A percentile compares a stretch with the other conserved stretches of the same genome.
Evolutionary conservation across 2,113 vertebrate species (phyloP).

Genomic region (Vidua macroura): DNA sequence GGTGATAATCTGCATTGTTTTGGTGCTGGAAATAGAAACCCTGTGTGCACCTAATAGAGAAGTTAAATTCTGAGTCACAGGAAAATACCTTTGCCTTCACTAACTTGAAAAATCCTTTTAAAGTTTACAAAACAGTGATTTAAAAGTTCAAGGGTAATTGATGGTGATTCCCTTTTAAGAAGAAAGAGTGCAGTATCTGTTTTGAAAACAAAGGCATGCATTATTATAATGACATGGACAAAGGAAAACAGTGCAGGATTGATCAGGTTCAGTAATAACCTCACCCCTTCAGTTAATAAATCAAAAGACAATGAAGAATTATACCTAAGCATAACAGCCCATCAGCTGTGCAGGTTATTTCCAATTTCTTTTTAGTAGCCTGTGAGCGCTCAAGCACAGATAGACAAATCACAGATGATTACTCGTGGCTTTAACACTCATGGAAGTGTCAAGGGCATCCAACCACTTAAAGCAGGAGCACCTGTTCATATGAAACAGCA

Average conservation of each 20-base stretch:
- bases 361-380: neutral
- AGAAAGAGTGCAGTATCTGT: neutral
- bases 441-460: neutral
- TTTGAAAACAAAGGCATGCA: neutral
- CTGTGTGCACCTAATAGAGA: neutral
- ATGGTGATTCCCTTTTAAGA: neutral
- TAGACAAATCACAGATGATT: slow-evolving; percentile 27
- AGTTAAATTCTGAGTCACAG: neutral
- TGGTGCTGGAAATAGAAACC: neutral
- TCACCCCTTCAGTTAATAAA: neutral
- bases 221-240: neutral
- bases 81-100: neutral
- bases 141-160: neutral
- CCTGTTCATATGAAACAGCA: neutral
- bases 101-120: neutral
- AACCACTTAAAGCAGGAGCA: slow-evolving; percentile 41
- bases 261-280: neutral
- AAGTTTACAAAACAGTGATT: neutral
- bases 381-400: neutral
- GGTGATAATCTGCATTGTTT: neutral
- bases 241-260: neutral
- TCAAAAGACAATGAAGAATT: neutral
- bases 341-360: slow-evolving; percentile 5
- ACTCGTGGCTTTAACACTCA: neutral
- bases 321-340: neutral